Conservation (phyloP, 2,113 vertebrate genomes). For the Dolichotis patagonum region DNA sequence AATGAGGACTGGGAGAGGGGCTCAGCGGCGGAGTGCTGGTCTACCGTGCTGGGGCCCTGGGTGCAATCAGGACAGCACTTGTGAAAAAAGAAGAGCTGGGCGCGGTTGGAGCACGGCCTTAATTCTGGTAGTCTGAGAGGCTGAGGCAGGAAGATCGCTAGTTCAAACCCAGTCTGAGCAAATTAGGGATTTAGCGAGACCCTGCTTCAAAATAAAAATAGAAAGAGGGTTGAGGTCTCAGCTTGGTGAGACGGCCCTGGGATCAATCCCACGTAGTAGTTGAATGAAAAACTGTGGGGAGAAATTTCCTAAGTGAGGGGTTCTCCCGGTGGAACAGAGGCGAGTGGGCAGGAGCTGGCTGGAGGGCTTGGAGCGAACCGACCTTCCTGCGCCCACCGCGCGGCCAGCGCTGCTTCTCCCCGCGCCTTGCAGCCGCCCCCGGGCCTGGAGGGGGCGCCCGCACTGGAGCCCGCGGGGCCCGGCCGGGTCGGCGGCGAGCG, state of each 20-base stretch:
- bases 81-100: neutral
- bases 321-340: neutral
- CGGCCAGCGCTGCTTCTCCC: neutral
- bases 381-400: neutral
- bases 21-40: neutral
- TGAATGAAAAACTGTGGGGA: neutral
- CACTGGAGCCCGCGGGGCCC: neutral
- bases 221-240: neutral
- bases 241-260: neutral
- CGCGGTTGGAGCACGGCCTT: neutral
- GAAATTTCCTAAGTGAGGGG: neutral
- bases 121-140: neutral
- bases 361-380: neutral
- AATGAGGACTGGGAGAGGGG: too few species aligned
- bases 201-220: neutral
- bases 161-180: neutral
- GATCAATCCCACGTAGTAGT: neutral
- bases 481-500: neutral
- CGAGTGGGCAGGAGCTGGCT: neutral
- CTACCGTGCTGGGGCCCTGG: neutral
- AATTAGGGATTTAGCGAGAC: neutral
- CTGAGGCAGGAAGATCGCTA: neutral
- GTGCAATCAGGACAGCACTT: neutral
- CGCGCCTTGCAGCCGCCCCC: neutral
- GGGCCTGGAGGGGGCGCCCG: neutral